Evolutionary conservation across 2,797 vertebrate species (phyloP).

Genomic region (Eurystomus glaucurus): DNA sequence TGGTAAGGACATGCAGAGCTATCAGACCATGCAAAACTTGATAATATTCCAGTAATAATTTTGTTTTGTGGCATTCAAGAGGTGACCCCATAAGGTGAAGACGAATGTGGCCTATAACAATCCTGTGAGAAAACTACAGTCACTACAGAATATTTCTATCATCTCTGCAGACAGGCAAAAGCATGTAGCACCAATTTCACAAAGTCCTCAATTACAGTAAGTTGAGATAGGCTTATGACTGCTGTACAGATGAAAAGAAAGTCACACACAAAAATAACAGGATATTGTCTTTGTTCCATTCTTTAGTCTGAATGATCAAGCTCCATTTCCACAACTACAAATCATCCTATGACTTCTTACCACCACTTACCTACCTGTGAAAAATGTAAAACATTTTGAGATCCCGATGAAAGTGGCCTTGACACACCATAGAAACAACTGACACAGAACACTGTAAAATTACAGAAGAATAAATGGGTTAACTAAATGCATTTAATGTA

Average conservation of each 20-base stretch:
- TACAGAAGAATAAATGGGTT: background rate
- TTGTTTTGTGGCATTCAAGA: background rate
- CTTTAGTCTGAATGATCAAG: background rate
- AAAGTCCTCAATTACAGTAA: background rate
- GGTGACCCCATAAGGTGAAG: background rate
- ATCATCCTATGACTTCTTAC: background rate
- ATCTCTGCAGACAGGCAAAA: background rate
- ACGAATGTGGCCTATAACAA: background rate
- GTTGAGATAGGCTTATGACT: background rate
- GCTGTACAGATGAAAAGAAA: background rate
- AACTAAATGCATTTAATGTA: background rate
- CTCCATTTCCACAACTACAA: background rate
- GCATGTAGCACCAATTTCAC: background rate
- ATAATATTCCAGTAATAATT: background rate
- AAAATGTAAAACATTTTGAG: background rate
- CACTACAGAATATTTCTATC: background rate
- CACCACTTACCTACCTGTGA: background rate
- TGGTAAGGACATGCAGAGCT: background rate
- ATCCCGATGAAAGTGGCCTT: background rate
- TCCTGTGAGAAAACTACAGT: background rate
- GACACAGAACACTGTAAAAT: background rate
- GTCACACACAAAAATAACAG: background rate
- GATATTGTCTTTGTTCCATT: background rate
- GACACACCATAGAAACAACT: background rate
- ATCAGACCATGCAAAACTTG: background rate